Evolutionary conservation across 2,797 vertebrate species (phyloP).

Genomic region (Coreius guichenoti): DNA sequence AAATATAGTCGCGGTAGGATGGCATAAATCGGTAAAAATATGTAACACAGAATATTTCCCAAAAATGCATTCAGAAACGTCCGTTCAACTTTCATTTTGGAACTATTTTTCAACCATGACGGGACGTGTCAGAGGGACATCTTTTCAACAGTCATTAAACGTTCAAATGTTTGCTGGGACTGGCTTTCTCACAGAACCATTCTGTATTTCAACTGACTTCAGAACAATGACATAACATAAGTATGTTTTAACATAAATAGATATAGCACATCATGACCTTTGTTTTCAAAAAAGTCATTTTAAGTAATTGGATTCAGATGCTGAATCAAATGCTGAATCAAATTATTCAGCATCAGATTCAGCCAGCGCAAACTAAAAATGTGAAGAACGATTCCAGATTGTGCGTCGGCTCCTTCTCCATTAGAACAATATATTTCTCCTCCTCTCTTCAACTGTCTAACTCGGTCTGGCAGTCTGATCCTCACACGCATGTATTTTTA

Average conservation of each 20-base stretch:
- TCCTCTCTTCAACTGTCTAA: slow-evolving; percentile 25
- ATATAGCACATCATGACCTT: not conserved
- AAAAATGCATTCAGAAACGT: too few relatives aligned
- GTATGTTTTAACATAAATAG: not conserved
- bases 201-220: not conserved
- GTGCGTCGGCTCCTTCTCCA: not conserved
- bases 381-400: not conserved
- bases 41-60: too few relatives aligned
- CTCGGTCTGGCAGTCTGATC: slow-evolving; percentile 38
- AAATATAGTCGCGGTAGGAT: too few relatives aligned
- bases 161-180: too few relatives aligned
- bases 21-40: too few relatives aligned
- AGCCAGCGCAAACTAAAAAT: not conserved
- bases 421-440: slow-evolving; percentile 6
- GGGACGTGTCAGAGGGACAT: too few relatives aligned
- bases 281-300: not conserved
- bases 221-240: not conserved
- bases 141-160: too few relatives aligned
- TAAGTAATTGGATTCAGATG: not conserved
- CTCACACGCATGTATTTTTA: slow-evolving; percentile 52
- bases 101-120: too few relatives aligned
- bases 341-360: not conserved
- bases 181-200: not conserved
- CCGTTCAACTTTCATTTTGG: too few relatives aligned
- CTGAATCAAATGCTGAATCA: not conserved